phyloP scores from a whole-genome alignment of 2,888 invertebrate species.

The Tetrapedia diversipes region DNA sequence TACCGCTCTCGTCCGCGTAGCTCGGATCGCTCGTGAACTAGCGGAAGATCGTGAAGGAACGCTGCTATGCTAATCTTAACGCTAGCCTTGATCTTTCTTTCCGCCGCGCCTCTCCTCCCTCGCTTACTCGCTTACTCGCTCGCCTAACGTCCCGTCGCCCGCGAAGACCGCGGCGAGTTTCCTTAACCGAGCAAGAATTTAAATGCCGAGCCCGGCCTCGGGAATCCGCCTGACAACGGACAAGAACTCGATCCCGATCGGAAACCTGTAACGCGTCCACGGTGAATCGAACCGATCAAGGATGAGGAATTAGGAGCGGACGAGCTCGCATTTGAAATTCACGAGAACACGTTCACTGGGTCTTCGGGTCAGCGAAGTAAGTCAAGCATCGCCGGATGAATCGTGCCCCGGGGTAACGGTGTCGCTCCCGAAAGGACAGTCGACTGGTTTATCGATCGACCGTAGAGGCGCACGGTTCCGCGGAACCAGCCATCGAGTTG shows the following conservation, averaged over 20 bases:
- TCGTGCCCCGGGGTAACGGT: slow-evolving; percentile 63
- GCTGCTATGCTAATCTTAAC: slow-evolving; percentile 17
- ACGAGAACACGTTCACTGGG: slow-evolving; percentile 77
- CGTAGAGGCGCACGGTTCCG: slow-evolving; percentile 22
- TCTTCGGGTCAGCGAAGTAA: slow-evolving; percentile 81
- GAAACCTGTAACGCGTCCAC: neutral
- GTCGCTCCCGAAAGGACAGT: slow-evolving; percentile 48
- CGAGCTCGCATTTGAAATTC: slow-evolving; percentile 73
- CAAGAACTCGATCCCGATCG: neutral
- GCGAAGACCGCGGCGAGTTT: neutral
- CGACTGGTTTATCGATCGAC: slow-evolving; percentile 39
- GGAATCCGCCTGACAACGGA: neutral
- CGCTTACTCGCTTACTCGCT: neutral
- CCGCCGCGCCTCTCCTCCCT: neutral
- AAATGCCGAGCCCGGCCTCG: neutral
- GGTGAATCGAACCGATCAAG: neutral
- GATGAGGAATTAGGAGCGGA: slow-evolving; percentile 7
- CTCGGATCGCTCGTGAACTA: slow-evolving; percentile 19
- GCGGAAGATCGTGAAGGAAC: slow-evolving; percentile 33
- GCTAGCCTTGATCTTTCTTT: slow-evolving; percentile 12
- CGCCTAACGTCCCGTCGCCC: neutral
- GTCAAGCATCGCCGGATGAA: slow-evolving; percentile 70
- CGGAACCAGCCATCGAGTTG: slow-evolving; percentile 20
- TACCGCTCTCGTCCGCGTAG: slow-evolving; percentile 1
- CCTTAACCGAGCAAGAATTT: neutral